A percentile compares a stretch with the other conserved stretches of the same genome.
Evolutionary conservation across 2,113 vertebrate genomes (phyloP).

Genomic region (Chinchilla lanigera): DNA sequence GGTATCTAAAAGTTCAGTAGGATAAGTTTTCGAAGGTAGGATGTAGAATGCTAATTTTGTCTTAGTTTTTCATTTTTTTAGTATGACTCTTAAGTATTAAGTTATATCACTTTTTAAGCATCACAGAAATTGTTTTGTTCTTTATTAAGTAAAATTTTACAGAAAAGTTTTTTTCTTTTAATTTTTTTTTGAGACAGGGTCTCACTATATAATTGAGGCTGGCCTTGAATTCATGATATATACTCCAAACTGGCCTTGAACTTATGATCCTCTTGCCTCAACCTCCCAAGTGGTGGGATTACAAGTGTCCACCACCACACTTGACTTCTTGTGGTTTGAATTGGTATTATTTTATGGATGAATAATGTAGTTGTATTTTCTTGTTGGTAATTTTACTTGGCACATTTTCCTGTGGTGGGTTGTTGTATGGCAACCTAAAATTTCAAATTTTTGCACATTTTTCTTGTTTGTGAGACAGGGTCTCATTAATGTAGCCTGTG

Average conservation of each 20-base stretch:
- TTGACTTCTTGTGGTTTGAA: neutral
- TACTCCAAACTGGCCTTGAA: neutral
- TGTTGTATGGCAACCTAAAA: neutral
- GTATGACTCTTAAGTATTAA: neutral
- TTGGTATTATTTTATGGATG: neutral
- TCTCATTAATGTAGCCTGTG: neutral
- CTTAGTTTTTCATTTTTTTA: neutral
- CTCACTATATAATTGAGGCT: neutral
- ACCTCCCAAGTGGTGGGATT: neutral
- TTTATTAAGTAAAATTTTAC: neutral
- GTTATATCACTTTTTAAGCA: neutral
- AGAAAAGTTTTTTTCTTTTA: neutral
- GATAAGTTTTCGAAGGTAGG: neutral
- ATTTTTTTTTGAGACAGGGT: neutral
- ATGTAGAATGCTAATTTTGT: neutral
- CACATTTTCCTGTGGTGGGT: neutral
- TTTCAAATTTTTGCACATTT: neutral
- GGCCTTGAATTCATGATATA: neutral
- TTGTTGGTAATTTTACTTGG: neutral
- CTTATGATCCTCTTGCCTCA: neutral
- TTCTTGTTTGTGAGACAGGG: neutral
- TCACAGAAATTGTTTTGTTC: neutral
- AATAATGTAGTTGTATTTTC: conserved; percentile 7
- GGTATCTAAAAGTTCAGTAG: neutral
- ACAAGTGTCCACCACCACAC: neutral